A percentile compares a stretch with the other conserved stretches of the same genome.
Conservation (phyloP, 2,797 vertebrate species). For the Eremophila alpestris region DNA sequence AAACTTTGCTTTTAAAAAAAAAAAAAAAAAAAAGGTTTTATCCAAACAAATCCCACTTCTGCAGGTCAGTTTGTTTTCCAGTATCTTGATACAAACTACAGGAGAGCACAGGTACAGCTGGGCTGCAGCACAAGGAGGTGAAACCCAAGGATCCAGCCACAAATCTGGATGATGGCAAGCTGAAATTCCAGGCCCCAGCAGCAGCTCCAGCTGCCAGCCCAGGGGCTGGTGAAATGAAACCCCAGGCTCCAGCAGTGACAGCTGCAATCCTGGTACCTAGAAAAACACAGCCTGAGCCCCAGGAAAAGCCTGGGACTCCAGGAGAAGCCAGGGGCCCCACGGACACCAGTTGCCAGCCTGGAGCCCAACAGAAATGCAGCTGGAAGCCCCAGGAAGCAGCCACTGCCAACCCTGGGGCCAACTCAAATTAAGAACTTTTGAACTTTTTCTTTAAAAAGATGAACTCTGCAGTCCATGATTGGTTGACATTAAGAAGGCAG, state of each 20-base stretch:
- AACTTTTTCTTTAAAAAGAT: slow-evolving; percentile 65
- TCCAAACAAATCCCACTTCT: slow-evolving; percentile 46
- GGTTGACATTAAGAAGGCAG: slow-evolving; percentile 77
- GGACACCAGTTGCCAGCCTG: slow-evolving; percentile 17
- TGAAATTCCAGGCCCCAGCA: slow-evolving; percentile 49
- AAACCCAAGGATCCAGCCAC: slow-evolving; percentile 37
- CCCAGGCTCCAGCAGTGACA: slow-evolving; percentile 26
- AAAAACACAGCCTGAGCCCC: slow-evolving; percentile 24
- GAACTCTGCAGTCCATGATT: slow-evolving; percentile 76
- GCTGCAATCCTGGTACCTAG: slow-evolving; percentile 49
- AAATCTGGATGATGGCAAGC: slow-evolving; percentile 38
- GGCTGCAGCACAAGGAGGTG: slow-evolving; percentile 25
- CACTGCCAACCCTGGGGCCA: slow-evolving; percentile 9
- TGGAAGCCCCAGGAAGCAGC: neutral
- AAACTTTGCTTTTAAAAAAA: slow-evolving; percentile 14
- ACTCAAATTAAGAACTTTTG: slow-evolving; percentile 48
- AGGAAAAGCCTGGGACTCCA: slow-evolving; percentile 27
- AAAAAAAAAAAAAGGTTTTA: neutral
- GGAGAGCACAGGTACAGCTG: slow-evolving; percentile 43
- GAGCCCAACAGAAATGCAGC: slow-evolving; percentile 44
- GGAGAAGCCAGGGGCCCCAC: slow-evolving; percentile 25
- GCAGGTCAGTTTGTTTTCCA: slow-evolving; percentile 46
- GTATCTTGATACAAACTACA: slow-evolving; percentile 48
- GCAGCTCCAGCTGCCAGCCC: slow-evolving; percentile 28
- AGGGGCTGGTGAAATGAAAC: slow-evolving; percentile 7